Percentiles rank a stretch among this genome's conserved stretches.
These are phyloP conservation scores for Seira ritae DNA, from an alignment of 2,888 invertebrate species.

Conservation along the genomic window DNA sequence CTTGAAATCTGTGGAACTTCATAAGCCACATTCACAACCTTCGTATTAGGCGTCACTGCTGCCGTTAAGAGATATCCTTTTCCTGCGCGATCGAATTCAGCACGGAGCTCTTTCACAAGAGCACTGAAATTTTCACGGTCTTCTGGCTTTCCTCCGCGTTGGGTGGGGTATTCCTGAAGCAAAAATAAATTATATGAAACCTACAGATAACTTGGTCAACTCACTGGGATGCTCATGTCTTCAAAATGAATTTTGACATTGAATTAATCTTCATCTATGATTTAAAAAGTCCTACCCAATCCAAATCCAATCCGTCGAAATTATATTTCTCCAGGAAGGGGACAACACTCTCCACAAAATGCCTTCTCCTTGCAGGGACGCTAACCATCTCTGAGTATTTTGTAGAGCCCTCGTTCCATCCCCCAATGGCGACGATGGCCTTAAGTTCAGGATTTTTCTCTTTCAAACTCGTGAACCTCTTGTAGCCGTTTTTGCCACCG, in stretches of 20 bases:
- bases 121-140: slow-evolving; percentile 77
- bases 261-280: too few relatives aligned
- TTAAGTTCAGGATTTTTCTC: slow-evolving; percentile 74
- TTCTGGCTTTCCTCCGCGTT: slow-evolving; percentile 77
- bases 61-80: slow-evolving; percentile 79
- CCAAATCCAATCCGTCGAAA: slow-evolving; percentile 69
- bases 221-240: too few relatives aligned
- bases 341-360: slow-evolving; percentile 74
- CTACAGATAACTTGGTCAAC: too few relatives aligned
- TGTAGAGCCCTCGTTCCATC: slow-evolving; percentile 75
- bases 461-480: slow-evolving; percentile 74
- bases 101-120: slow-evolving; percentile 79
- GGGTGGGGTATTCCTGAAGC: slow-evolving; percentile 80
- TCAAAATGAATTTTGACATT: too few relatives aligned
- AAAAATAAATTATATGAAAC: too few relatives aligned
- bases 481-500: slow-evolving; percentile 72
- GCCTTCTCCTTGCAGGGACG: slow-evolving; percentile 65
- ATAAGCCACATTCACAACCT: background rate
- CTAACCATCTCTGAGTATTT: slow-evolving; percentile 74
- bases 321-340: slow-evolving; percentile 72
- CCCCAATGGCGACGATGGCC: slow-evolving; percentile 75
- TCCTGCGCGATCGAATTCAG: slow-evolving; percentile 77
- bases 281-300: slow-evolving; percentile 44
- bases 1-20: slow-evolving; percentile 74
- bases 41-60: slow-evolving; percentile 77